Percentiles rank a stretch among this genome's conserved stretches.
Conservation (phyloP, 2,888 invertebrate species). For the Prionchulus punctatus region DNA sequence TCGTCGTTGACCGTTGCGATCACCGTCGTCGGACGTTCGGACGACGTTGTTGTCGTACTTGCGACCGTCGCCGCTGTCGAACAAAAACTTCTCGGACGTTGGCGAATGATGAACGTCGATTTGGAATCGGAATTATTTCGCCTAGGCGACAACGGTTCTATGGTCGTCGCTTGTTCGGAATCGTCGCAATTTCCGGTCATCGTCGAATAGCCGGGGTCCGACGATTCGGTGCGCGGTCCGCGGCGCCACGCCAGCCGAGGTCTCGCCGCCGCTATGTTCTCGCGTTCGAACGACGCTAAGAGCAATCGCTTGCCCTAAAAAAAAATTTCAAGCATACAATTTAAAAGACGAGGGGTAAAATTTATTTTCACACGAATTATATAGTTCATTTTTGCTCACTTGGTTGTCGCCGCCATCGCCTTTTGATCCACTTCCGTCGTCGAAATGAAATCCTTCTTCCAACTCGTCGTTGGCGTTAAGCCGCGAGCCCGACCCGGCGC, state of each 20-base stretch:
- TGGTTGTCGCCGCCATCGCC: background rate
- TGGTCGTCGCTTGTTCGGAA: constrained; percentile 10
- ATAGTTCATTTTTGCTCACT: background rate
- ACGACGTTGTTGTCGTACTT: too few relatives aligned
- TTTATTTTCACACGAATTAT: too few relatives aligned
- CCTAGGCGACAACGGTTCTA: constrained; percentile 3
- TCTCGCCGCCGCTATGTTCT: constrained; percentile 62
- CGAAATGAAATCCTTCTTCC: constrained; percentile 4
- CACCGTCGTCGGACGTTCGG: too few relatives aligned
- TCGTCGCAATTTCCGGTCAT: constrained; percentile 46
- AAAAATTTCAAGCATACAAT: background rate
- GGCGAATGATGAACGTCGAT: too few relatives aligned
- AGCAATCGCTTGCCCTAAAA: constrained; percentile 13
- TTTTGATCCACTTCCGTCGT: background rate
- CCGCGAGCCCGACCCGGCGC: background rate
- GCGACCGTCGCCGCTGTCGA: too few relatives aligned
- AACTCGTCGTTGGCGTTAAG: background rate
- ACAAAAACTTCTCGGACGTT: too few relatives aligned
- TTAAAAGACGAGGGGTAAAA: background rate
- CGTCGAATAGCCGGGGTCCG: constrained; percentile 78
- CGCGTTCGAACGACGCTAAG: constrained; percentile 39
- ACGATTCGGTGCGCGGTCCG: constrained; percentile 13
- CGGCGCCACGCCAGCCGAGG: constrained; percentile 57
- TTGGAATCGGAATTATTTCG: too few relatives aligned
- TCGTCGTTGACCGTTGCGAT: too few relatives aligned